Conservation (phyloP, 1,140 invertebrate species). For the Colletes gigas region DNA sequence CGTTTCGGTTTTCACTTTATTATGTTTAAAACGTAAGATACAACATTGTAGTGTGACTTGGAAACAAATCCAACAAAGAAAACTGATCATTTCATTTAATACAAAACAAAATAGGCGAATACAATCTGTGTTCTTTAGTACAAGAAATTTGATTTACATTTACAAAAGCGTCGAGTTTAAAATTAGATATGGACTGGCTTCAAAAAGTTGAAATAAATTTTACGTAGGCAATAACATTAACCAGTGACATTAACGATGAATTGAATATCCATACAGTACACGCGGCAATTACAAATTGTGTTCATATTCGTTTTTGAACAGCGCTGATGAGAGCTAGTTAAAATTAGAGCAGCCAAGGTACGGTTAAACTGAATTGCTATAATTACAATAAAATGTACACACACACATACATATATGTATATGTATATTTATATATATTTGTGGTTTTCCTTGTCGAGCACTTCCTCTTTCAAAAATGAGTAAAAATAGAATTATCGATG, state of each 20-base stretch:
- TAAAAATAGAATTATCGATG: background rate
- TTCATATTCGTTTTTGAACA: background rate
- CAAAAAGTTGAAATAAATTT: background rate
- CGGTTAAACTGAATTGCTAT: slow-evolving; percentile 2
- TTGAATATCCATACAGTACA: background rate
- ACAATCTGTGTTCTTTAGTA: too few species aligned
- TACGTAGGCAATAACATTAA: background rate
- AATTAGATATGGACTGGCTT: background rate
- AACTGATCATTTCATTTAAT: too few species aligned
- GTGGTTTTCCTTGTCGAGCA: background rate
- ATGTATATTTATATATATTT: background rate
- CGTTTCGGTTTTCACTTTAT: too few species aligned
- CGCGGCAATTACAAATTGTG: background rate
- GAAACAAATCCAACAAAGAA: too few species aligned
- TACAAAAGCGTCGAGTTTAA: background rate
- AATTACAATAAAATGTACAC: background rate
- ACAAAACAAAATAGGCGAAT: too few species aligned
- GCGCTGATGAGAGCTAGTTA: slow-evolving; percentile 3
- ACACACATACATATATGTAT: too few species aligned
- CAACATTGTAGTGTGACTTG: too few species aligned
- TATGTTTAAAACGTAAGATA: too few species aligned
- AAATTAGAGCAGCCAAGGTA: slow-evolving; percentile 32
- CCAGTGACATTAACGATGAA: too few species aligned
- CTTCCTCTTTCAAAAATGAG: background rate
- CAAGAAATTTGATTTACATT: too few species aligned